Base-by-base conservation (phyloP, 1,140 invertebrate species). In the Protaetia brevitarsis region DNA sequence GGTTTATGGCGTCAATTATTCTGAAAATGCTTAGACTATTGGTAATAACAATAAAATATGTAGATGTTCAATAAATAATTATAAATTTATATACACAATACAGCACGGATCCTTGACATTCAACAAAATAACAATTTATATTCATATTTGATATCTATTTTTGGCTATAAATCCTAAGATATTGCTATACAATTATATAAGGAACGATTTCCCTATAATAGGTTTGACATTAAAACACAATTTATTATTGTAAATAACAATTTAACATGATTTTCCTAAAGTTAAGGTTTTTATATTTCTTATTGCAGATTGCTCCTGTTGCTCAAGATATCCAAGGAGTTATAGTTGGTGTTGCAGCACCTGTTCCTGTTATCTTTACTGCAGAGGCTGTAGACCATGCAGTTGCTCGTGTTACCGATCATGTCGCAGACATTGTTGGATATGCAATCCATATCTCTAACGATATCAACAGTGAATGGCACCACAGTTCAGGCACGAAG, bases 381-480 rank as follows among this genome's bases (percentile, higher is more conserved):
- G 57, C 16, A 59, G 57, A 31, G 13, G 26, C 6, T 59, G 57
- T 8, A 59, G 57, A 19, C 57, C 57, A 13, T 59, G 57, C 27
- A 59, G 23, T 29, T 59, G 57, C 16, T 28, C 57, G 8, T 59
- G 57, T 10, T 59, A 59, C 29, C 16, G 57, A 29, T 59, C 57
- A 3, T 59, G 57, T 59, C 57, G 57, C n/a, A 11, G 57, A 7
- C 57, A 59, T 27, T 59, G 57, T 31, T 59, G 57, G 57, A 59
- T 59, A 59, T 59, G 57, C 16, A 59, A 59, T n/a, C 57, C 57
- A n/a, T 59, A 59, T 19, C 26, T 59, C 7, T 59, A 59, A 59
- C 19, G 21, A 16, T 23, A 16, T 8, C 41, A 51, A 16, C 16
- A 51, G 41, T n/a, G n/a, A 51, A 51, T 23, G 11, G 21, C 41